Base-by-base conservation (phyloP, 1,140 invertebrate genomes). In the Polypedilum vanderplanki region DNA sequence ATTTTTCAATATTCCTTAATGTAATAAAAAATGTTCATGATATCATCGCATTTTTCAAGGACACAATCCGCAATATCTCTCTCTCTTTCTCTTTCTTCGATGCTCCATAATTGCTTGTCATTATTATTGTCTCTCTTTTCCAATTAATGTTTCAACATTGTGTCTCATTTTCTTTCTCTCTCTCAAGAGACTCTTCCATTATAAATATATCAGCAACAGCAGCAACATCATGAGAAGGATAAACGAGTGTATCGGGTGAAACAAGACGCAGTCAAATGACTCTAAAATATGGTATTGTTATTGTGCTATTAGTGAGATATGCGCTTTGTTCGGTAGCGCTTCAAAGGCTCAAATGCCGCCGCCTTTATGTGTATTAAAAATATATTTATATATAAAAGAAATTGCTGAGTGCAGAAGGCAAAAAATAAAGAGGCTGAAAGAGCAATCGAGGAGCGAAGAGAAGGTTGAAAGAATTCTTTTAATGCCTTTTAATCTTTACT, bases 261-360 rank as follows among this genome's bases (percentile, higher is more conserved):
- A 57, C n/a, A n/a, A 57, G 46, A 57, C 12, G n/a, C 46, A 70
- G 65, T 70, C 65, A 70, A 70, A 70, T 70, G 65, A 70, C 65
- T 70, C 65, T 70, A 22, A 70, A 70, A 70, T 20, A 70, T 70
- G 17, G 65, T 70, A 70, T 70, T 70, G 70, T 33, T 75, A 75
- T 75, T 75, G 20, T 8, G 75, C 75, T 75, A 75, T 75, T 75
- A 75, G 75, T 75, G 75, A 75, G 70, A 75, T 75, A 75, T 75
- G 75, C 75, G 46, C 67, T 75, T 75, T 67, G 20, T 22, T 18
- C 33, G 67, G 41, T 46, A 67, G 40, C 17, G 24, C 7, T 17
- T 40, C 75, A 75, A 75, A 75, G 75, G 22, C 24, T 20, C 40
- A 20, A 15, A 40, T 33, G 17, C 67, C 41, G 73, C 33, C 7